Evolutionary conservation across 2,113 vertebrate species (phyloP).

Genomic region (Petrocephalus microphthalmus): DNA sequence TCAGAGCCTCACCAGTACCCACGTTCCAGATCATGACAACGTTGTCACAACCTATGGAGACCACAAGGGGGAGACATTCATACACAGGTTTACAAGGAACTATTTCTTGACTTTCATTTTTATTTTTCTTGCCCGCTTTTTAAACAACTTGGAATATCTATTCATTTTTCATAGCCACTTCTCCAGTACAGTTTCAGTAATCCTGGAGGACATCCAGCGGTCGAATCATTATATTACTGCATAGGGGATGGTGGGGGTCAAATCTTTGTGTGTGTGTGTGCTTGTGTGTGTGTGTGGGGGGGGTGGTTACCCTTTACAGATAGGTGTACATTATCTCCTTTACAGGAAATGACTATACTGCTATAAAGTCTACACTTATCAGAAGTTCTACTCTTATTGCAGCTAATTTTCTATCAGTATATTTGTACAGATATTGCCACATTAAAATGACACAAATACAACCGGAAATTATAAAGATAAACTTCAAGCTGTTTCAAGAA

Average conservation of each 20-base stretch:
- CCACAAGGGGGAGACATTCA: background rate
- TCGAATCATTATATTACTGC: background rate
- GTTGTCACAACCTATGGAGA: slow-evolving; percentile 78
- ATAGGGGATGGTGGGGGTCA: background rate
- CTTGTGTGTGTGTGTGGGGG: no score
- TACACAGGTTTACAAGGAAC: background rate
- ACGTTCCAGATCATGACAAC: slow-evolving; percentile 91
- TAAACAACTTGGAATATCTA: background rate
- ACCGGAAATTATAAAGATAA: no score
- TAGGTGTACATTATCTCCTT: no score
- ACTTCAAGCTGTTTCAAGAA: no score
- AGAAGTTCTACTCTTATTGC: no score
- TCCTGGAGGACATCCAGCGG: background rate
- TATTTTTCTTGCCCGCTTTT: background rate
- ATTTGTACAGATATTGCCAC: no score
- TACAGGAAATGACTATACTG: no score
- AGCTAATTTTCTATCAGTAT: no score
- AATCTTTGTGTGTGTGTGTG: no score
- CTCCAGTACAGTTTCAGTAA: background rate
- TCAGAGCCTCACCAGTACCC: slow-evolving; percentile 82
- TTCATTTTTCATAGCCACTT: background rate
- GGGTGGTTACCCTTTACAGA: no score
- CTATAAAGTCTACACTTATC: no score
- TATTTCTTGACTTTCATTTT: background rate
- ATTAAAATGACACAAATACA: no score